A percentile compares a stretch with the other conserved stretches of the same genome.
These are phyloP conservation scores for Nothura maculosa DNA, from an alignment of 2,797 vertebrate species.

Conservation along the genomic window DNA sequence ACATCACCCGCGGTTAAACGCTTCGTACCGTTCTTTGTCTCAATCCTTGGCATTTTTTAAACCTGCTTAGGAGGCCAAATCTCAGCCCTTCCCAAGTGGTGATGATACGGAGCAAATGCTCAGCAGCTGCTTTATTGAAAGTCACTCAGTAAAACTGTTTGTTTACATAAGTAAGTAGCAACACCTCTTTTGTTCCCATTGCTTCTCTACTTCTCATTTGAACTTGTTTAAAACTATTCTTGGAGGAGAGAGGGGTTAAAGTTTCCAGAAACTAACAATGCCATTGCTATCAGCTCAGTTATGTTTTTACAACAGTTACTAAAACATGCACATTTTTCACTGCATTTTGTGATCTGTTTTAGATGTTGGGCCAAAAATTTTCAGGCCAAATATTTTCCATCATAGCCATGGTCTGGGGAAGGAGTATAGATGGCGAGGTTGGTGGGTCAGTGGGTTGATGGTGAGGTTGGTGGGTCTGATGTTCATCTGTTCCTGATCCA, in stretches of 20 bases:
- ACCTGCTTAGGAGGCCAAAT: slow-evolving; percentile 22
- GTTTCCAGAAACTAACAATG: slow-evolving; percentile 19
- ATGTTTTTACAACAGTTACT: background rate
- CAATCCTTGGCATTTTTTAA: background rate
- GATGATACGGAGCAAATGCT: slow-evolving; percentile 65
- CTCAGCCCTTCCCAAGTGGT: slow-evolving; percentile 28
- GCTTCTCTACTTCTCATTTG: slow-evolving; percentile 40
- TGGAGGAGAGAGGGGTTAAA: background rate
- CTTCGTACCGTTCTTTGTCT: background rate
- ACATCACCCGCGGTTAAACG: background rate
- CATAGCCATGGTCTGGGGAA: rapidly evolving
- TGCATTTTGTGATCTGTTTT: background rate
- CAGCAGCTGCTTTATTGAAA: slow-evolving; percentile 64
- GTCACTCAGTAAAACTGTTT: slow-evolving; percentile 67
- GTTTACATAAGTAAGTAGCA: slow-evolving; percentile 55
- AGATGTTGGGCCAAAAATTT: background rate
- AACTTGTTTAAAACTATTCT: slow-evolving; percentile 60
- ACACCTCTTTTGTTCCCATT: background rate
- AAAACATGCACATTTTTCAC: background rate
- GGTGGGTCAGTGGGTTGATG: no score
- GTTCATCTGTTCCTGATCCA: background rate
- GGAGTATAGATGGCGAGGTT: background rate
- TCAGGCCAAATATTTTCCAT: background rate
- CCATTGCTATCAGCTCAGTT: background rate
- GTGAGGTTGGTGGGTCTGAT: no score